These are phyloP conservation scores for Alligator sinensis DNA, from an alignment of 2,113 vertebrate genomes.

Conservation along the genomic window DNA sequence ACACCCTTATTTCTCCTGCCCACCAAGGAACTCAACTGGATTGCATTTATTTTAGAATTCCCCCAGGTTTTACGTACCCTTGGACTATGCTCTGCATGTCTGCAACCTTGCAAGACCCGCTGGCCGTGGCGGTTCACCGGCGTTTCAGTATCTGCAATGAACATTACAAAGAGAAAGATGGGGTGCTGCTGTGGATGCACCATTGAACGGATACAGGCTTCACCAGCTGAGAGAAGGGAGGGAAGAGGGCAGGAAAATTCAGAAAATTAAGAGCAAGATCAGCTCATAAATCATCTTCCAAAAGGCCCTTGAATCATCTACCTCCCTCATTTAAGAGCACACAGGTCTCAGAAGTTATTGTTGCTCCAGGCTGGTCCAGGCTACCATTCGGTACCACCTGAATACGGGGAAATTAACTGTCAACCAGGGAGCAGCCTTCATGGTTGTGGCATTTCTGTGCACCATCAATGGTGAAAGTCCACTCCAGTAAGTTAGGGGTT, in stretches of 20 bases:
- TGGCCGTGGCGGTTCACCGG: not conserved
- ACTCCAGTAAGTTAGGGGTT: not conserved
- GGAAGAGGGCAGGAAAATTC: not conserved
- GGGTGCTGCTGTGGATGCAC: not conserved
- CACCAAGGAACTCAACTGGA: too few species aligned
- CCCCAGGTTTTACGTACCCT: not conserved
- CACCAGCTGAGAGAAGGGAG: not conserved
- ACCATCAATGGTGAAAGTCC: rapidly evolving
- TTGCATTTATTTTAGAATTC: not conserved
- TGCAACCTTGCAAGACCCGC: not conserved
- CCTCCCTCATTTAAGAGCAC: not conserved
- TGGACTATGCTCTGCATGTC: not conserved
- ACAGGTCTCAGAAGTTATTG: not conserved
- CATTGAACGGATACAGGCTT: not conserved
- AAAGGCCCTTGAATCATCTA: not conserved
- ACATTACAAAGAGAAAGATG: not conserved
- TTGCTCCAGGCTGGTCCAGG: not conserved
- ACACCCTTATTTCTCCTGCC: too few species aligned
- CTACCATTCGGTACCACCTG: not conserved
- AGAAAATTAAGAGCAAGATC: not conserved
- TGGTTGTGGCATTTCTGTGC: not conserved
- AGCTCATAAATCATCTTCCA: not conserved
- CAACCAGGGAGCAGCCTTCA: not conserved
- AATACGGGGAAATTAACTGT: not conserved
- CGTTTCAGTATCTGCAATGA: not conserved